Conservation (phyloP, 2,888 invertebrate species). For the Callimorpha dominula region DNA sequence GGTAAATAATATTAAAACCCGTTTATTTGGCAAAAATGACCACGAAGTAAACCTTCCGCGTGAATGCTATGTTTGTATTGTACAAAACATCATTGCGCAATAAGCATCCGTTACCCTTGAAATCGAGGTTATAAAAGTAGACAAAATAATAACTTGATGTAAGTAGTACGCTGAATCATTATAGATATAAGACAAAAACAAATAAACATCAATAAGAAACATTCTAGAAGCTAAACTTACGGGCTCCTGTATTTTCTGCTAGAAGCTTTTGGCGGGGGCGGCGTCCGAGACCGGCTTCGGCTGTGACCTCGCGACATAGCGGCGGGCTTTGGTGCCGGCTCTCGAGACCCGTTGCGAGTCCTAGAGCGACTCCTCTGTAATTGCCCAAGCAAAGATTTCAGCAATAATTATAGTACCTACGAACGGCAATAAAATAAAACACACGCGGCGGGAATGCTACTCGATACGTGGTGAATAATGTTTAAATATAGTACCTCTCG, state of each 20-base stretch:
- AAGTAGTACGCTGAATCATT: conserved; percentile 18
- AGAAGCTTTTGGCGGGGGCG: conserved; percentile 82
- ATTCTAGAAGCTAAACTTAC: conserved; percentile 65
- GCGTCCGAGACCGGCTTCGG: conserved; percentile 84
- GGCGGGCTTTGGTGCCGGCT: conserved; percentile 75
- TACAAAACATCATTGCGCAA: conserved; percentile 69
- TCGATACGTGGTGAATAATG: conserved; percentile 53
- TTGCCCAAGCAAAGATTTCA: conserved; percentile 55
- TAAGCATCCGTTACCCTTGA: conserved; percentile 67
- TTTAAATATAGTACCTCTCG: conserved; percentile 82
- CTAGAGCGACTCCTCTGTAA: conserved; percentile 85
- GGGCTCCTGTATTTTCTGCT: conserved; percentile 83
- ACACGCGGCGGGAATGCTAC: conserved; percentile 69
- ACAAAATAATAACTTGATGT: conserved; percentile 17
- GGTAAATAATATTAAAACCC: conserved; percentile 27
- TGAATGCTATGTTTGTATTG: conserved; percentile 47
- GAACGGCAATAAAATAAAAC: conserved; percentile 67
- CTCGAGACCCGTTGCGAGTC: conserved; percentile 83
- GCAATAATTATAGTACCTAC: conserved; percentile 59
- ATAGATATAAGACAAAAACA: conserved; percentile 11
- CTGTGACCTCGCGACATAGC: conserved; percentile 81
- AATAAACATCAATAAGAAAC: conserved; percentile 26
- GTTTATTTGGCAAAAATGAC: conserved; percentile 28
- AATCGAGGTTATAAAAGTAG: conserved; percentile 73
- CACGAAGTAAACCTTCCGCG: conserved; percentile 35